Base-by-base conservation (phyloP, 2,113 vertebrate species). In the Percina caprodes region DNA sequence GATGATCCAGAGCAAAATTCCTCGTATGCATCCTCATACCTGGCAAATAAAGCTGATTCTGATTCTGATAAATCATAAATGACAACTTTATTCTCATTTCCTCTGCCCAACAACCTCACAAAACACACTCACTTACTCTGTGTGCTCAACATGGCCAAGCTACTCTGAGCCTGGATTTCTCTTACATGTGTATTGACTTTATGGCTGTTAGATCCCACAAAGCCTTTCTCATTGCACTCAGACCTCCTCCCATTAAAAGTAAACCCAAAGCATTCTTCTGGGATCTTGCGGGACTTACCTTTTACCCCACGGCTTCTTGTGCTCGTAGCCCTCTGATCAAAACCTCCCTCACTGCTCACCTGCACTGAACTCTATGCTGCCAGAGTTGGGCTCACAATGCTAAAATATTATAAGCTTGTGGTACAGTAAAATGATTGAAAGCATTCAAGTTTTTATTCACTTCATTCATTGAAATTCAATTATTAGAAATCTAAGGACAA, bases 161-260 rank as follows among this genome's bases (percentile, higher is more conserved):
- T 24, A 39, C 39, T 35, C 59, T 23, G 24, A 58, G 12, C 49
- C 65, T 26, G n/a, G 39, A n/a, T 61, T 69, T 69, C 18, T 56
- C 21, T 5, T 55, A 6, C 49, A 39, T 67, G 39, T 82, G 23
- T 39, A 3, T 3, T 60, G 12, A 61, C 21, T 39, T 66, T n/a
- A 10, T 33, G 21, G 26, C 24, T 46, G 24, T 74, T 49, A 24
- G 33, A 62, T 67, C 39, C 45, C 66, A 51, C 73, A 62, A 83
- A 79, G 26, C 73, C 62, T 77, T 66, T 79, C 24, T 66, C 67
- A 67, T 74, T 86, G 49, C 70, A 61, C 24, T 48, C 21, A n/a
- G 13, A 55, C 70, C 52, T 65, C 30, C 46, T 75, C 19, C 58
- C 16, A 68, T 73, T 72, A 72, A 81, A 89, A 71, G 52, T 61